These are phyloP conservation scores for Epizoanthus scotinus DNA, from an alignment of 92 coral and sea anemone species.

Conservation along the genomic window DNA sequence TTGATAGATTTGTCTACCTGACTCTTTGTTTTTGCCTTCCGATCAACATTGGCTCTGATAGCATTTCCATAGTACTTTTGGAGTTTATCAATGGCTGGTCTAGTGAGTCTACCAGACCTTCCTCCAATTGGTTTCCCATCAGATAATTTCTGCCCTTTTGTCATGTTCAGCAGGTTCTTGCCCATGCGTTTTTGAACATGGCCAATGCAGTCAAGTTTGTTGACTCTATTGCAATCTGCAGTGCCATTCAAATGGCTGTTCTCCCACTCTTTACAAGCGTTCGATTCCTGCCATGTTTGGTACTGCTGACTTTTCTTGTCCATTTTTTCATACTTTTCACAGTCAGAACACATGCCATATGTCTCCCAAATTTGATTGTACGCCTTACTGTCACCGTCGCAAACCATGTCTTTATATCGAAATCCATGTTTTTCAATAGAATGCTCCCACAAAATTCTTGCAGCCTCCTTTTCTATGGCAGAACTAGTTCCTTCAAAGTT, in stretches of 20 bases:
- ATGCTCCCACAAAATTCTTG: slow-evolving; percentile 29
- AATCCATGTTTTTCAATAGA: slow-evolving; percentile 19
- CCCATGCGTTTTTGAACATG: slow-evolving; percentile 46
- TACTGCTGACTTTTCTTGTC: slow-evolving; percentile 38
- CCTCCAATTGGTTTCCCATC: slow-evolving; percentile 39
- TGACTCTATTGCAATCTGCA: slow-evolving; percentile 32
- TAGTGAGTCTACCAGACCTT: slow-evolving; percentile 51
- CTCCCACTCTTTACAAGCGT: slow-evolving; percentile 33
- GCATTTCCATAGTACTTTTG: slow-evolving; percentile 47
- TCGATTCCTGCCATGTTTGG: slow-evolving; percentile 33
- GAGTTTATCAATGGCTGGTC: slow-evolving; percentile 36
- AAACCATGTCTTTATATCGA: slow-evolving; percentile 33
- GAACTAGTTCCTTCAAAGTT: slow-evolving; percentile 12
- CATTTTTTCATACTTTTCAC: slow-evolving; percentile 41
- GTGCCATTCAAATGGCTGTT: slow-evolving; percentile 22
- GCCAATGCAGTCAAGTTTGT: slow-evolving; percentile 47
- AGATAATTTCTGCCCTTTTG: slow-evolving; percentile 26
- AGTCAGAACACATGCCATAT: slow-evolving; percentile 33
- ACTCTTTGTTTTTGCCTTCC: slow-evolving; percentile 16
- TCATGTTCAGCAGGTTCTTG: slow-evolving; percentile 24
- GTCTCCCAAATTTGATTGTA: slow-evolving; percentile 39
- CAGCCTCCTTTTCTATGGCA: slow-evolving; percentile 35
- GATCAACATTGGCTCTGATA: slow-evolving; percentile 38
- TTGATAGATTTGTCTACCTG: slow-evolving; percentile 24
- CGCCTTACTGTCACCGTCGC: slow-evolving; percentile 45